Base-by-base conservation (phyloP, 2,113 vertebrate species). In the Jaculus jaculus region DNA sequence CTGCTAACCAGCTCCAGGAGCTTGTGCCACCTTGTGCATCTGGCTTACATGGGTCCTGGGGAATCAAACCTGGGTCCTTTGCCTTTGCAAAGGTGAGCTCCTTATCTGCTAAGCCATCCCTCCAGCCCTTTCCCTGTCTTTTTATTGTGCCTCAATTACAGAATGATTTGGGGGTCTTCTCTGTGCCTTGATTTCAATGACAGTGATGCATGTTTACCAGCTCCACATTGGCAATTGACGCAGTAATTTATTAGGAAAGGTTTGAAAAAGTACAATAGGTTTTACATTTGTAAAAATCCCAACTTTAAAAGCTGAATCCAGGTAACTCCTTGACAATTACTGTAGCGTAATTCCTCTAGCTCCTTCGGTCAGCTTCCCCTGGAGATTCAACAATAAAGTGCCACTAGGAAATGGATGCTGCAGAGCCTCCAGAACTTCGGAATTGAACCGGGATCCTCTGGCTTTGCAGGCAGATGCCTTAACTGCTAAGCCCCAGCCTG, bases 181-280 rank as follows among this genome's bases (percentile, higher is more conserved):
- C 39, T 32, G 23, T 51, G 7, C 12, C 15, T 16, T 26, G 13
- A 13, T 28, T 58, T 85, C 32, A 71, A 8, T 72, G 42, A 72
- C 24, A 72, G 3, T 24, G 60, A 30, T 8, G 71, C 24, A 30
- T n/a, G 5, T n/a, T 4, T 1, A 54, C 8, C 12, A 71, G 21
- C 13, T 3, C 0, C 3, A 51, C 5, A 0, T 6, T 37, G 2
- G 10, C 20, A 20, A 28, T 39, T 1, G 16, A 5, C 2, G 18
- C 0, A 2, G 12, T 2, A 5, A 26, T 13, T 39, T 78, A 16
- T 28, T 3, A 2, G 3, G 13, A 23, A 24, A 72, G 4, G 2
- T 3, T 8, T 63, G 65, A 63, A 4, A 7, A 9, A n/a, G 15
- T 3, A 8, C 26, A 9, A 37, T 1, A 72, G 81, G 5, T 28